A percentile compares a stretch with the other conserved stretches of the same genome.
These are phyloP conservation scores for Notocelia uddmanniana DNA, from an alignment of 2,888 invertebrate species.

Conservation along the genomic window DNA sequence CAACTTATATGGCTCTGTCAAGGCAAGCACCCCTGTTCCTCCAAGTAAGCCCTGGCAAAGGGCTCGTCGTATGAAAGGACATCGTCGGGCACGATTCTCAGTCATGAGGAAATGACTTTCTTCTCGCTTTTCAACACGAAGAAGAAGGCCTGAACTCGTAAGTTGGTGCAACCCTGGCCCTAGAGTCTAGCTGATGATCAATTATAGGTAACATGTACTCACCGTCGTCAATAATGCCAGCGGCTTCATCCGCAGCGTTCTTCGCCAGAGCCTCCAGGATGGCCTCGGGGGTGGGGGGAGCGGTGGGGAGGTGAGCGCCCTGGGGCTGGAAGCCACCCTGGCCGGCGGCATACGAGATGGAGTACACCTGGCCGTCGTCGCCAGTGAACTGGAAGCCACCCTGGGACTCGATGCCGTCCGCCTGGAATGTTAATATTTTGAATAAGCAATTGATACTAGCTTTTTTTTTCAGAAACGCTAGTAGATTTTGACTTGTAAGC, in stretches of 20 bases:
- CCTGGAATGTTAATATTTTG: slow-evolving; percentile 63
- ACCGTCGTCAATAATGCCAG: slow-evolving; percentile 85
- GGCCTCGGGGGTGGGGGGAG: slow-evolving; percentile 86
- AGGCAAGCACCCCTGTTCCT: too few relatives aligned
- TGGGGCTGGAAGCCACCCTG: slow-evolving; percentile 86
- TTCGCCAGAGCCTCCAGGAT: slow-evolving; percentile 84
- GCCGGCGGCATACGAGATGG: slow-evolving; percentile 84
- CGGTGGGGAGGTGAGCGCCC: slow-evolving; percentile 85
- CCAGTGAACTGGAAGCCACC: slow-evolving; percentile 87
- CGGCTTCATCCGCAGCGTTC: slow-evolving; percentile 85
- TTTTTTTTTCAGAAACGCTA: too few relatives aligned
- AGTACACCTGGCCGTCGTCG: slow-evolving; percentile 85
- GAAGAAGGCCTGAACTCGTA: too few relatives aligned
- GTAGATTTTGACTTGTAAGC: too few relatives aligned
- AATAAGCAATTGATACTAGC: background rate
- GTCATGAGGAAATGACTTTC: too few relatives aligned
- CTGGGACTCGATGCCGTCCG: slow-evolving; percentile 81
- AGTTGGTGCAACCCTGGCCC: too few relatives aligned
- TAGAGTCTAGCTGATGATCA: too few relatives aligned
- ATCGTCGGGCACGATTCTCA: too few relatives aligned
- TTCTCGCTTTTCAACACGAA: too few relatives aligned
- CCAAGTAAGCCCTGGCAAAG: too few relatives aligned
- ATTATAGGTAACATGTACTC: slow-evolving; percentile 49
- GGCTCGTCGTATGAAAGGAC: too few relatives aligned
- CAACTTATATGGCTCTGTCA: too few relatives aligned